Evolutionary conservation across 1,140 invertebrate species (phyloP), one percentile per base, ranked within the genome.

Genomic region (Polyergus mexicanus): DNA sequence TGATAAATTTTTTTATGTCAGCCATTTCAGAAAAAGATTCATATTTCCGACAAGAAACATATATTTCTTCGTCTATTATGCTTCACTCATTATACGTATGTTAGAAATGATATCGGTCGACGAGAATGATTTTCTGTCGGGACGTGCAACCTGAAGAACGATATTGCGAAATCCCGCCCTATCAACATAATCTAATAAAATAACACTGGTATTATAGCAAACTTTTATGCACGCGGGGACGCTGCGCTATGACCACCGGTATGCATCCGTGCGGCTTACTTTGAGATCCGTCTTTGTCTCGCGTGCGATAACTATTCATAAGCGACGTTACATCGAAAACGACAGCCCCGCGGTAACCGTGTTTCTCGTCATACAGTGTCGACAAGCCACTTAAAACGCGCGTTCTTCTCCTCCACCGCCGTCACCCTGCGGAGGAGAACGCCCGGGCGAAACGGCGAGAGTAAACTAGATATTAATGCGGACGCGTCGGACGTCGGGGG

Each of bases 381-480:
- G 89, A 90, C 89, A 90, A 90, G 85, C 88, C 89, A 85, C 74
- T 90, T 90, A 89, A 89, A 90, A 87, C 69, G 41, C 54, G 78
- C 56, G 8, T 56, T 51, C 75, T 71, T 35, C 25, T 10, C 4
- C 56, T 22, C 32, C 32, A 3, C 56, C 47, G 19, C 13, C 28
- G 13, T 38, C 51, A 8, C 35, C 58, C 68, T 60, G 86, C 47
- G 74, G 68, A 69, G 38, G 47, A 69, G 47, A 69, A 80, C 51
- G 78, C 58, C 69, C 22, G 85, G 78, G 75, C 88, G 77, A 89
- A 85, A 89, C 74, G 44, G 76, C 38, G 76, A 90, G 88, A 89
- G 76, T 90, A 90, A 90, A 90, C 89, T 90, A 88, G 89, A 90
- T 90, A 89, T 90, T 90, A 90, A 90, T 88, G 86, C 89, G 84